These are phyloP conservation scores for Xiphorhynchus erythropygius DNA, from an alignment of 2,797 vertebrate genomes.

Conservation along the genomic window DNA sequence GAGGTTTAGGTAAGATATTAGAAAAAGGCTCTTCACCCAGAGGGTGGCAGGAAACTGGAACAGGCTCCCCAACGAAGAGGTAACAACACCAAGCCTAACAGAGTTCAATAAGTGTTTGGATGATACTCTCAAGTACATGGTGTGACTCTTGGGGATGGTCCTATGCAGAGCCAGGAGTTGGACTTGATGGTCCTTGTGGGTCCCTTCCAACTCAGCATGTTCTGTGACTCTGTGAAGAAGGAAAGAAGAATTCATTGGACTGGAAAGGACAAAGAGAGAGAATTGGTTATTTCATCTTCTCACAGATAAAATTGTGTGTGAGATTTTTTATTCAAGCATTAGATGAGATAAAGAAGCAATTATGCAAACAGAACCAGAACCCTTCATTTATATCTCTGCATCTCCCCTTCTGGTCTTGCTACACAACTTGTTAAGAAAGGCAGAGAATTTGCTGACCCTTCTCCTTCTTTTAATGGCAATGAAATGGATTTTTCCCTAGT, in stretches of 20 bases:
- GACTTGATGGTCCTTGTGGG: neutral
- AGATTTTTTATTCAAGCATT: neutral
- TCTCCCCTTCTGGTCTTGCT: neutral
- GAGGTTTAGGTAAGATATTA: too few species aligned
- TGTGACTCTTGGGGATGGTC: neutral
- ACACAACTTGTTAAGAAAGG: neutral
- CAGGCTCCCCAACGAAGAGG: neutral
- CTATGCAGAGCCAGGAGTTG: neutral
- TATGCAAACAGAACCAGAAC: neutral
- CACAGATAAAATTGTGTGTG: accelerated
- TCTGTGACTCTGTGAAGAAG: neutral
- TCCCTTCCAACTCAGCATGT: neutral
- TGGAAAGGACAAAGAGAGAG: neutral
- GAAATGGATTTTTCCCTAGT: neutral
- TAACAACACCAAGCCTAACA: neutral
- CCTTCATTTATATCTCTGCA: neutral
- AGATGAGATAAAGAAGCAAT: neutral
- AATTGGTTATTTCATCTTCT: neutral
- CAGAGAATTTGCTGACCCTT: neutral
- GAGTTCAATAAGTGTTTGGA: neutral
- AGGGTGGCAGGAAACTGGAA: neutral
- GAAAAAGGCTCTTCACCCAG: neutral
- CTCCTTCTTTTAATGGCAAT: neutral
- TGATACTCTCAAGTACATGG: neutral
- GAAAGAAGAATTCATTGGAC: neutral